Base-by-base conservation (phyloP, 2,113 vertebrate species). In the pig (Sus scrofa) region DNA sequence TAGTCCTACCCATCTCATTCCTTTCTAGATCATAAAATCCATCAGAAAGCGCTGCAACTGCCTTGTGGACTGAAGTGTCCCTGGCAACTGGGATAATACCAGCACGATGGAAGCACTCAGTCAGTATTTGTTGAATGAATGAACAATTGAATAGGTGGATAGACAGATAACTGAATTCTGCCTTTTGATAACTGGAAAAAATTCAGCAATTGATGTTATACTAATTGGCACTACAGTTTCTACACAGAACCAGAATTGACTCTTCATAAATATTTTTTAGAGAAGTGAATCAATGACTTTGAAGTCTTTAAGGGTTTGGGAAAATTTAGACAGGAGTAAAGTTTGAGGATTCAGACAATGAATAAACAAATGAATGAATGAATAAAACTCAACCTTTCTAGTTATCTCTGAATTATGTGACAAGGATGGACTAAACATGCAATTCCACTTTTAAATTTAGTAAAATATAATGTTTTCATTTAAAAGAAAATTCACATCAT, bases 121-220 rank as follows among this genome's bases (percentile, higher is more conserved):
- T 39, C 26, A 67, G 12, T 91, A 65, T 79, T 95, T 96, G 70
- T 32, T 95, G 74, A 91, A 62, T 91, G 63, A 91, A 74, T 94
- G 3, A 89, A 86, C 56, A 10, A 74, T 18, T 82, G n/a, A 63
- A 39, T 30, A 94, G 27, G n/a, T 81, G 0, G 24, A 56, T 26
- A 74, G 34, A 56, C 39, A 67, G 85, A 68, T 58, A 62, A 60
- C 39, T 89, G 7, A 27, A 78, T 77, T 93, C 86, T 86, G 16
- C 52, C 30, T 92, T 70, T 15, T 34, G 34, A 65, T 81, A 39
- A 87, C 52, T 32, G 70, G 52, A 56, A 60, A 93, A 19, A 71
- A 54, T 44, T 86, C 52, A 96, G 30, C 34, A 44, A 5, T 6
- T 86, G 65, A 86, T 82, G 52, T 22, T 68, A 34, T 22, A 73